These are phyloP conservation scores for Oryzias curvinotus DNA, from an alignment of 2,113 vertebrate species.

Conservation along the genomic window DNA sequence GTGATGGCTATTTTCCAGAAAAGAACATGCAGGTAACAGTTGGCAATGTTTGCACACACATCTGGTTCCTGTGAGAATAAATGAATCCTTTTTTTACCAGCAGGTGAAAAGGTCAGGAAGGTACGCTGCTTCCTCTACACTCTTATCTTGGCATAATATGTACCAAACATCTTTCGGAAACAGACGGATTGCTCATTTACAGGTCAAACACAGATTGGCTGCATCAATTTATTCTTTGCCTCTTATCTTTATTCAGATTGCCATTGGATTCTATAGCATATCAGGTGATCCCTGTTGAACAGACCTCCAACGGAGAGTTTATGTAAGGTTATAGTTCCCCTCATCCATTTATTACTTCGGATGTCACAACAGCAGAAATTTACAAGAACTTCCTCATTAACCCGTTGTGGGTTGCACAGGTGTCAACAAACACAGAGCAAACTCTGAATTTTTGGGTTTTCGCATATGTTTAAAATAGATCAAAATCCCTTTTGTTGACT, in stretches of 20 bases:
- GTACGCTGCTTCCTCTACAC: slow-evolving; percentile 10
- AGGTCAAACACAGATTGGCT: slow-evolving; percentile 27
- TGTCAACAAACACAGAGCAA: background rate
- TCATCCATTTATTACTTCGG: slow-evolving; percentile 7
- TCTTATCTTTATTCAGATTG: slow-evolving; percentile 32
- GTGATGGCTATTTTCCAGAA: background rate
- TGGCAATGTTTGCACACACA: background rate
- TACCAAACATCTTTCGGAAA: slow-evolving; percentile 11
- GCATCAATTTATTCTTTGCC: slow-evolving; percentile 11
- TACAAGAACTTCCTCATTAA: background rate
- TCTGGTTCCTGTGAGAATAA: slow-evolving; percentile 16
- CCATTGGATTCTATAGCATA: background rate
- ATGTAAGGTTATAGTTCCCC: background rate
- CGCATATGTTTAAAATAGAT: background rate
- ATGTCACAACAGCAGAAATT: slow-evolving; percentile 1
- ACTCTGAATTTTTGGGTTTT: background rate
- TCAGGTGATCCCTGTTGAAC: slow-evolving; percentile 15
- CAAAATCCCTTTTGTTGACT: too few species aligned
- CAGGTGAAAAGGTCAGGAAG: slow-evolving; percentile 52
- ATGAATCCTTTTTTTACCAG: slow-evolving; percentile 23
- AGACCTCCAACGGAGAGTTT: slow-evolving; percentile 1
- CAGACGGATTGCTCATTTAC: slow-evolving; percentile 19
- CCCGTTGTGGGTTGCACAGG: background rate
- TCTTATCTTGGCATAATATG: slow-evolving; percentile 13
- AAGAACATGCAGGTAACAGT: background rate